Evolutionary conservation across 2,113 vertebrate genomes (phyloP), one percentile per base, ranked within the genome.

Genomic region (Hydrochoerus hydrochaeris): DNA sequence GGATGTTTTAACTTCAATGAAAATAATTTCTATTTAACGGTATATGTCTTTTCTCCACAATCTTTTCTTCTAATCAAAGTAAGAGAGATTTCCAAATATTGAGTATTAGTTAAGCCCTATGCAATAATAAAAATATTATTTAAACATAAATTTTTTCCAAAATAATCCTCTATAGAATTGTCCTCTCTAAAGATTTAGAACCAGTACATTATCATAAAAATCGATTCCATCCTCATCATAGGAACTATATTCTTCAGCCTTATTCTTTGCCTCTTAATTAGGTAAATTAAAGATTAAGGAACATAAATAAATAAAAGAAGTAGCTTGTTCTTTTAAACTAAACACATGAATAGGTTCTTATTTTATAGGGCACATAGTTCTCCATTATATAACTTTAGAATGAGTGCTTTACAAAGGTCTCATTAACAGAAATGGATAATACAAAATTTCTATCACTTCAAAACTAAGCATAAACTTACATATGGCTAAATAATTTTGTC

Each of bases 61-160:
- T 44, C 35, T 69, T 88, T 91, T 90, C 32, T 17, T 91, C 46
- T 95, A 75, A 81, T 78, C 90, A 49, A 95, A 94, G 41, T 62
- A 88, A 54, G n/a, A 97, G 65, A 93, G 49, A 95, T 62, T 32
- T 85, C 75, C 92, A 97, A 94, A 89, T 78, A 81, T 3, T 83
- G 80, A 85, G 52, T 86, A 86, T 88, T 91, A 97, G 67, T 67
- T 67, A 95, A 95, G 65, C 49, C 19, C 58, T 90, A 88, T 85
- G 52, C 49, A 90, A 92, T 88, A 96, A 97, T 44, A 92, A 94
- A 96, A 95, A 93, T 49, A 24, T 85, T 26, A 93, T 89, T 97
- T 89, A 94, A 94, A 87, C 4, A 95, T 62, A 89, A 96, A 44
- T 35, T 57, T 93, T 96, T 90, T 49, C 14, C 22, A 62, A 89